Evolutionary conservation across 2,888 invertebrate genomes (phyloP).

Genomic region (Scaptodrosophila latifasciaeformis): DNA sequence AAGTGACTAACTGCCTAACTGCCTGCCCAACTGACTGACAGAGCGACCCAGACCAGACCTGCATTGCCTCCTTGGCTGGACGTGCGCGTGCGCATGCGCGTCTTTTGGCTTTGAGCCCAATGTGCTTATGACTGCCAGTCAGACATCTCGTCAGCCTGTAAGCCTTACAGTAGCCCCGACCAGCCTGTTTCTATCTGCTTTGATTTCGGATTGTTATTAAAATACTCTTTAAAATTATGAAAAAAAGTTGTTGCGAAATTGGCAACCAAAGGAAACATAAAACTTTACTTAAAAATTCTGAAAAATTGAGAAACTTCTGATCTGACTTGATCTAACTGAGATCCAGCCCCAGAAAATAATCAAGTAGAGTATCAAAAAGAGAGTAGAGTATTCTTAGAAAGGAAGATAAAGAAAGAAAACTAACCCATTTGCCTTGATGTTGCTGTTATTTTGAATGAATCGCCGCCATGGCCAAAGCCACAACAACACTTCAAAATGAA

Average conservation of each 20-base stretch:
- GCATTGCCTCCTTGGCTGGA: not conserved
- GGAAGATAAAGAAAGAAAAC: too few species aligned
- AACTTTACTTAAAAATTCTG: too few species aligned
- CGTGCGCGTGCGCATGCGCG: not conserved
- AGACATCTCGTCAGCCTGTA: not conserved
- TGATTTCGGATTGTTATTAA: too few species aligned
- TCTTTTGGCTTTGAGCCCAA: not conserved
- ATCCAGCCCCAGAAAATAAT: too few species aligned
- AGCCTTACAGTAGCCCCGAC: not conserved
- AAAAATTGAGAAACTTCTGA: too few species aligned
- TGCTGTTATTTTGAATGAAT: conserved; percentile 42
- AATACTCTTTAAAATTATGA: too few species aligned
- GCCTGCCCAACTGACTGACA: conserved; percentile 25
- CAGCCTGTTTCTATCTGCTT: conserved; percentile 49
- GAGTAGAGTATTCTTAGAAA: too few species aligned
- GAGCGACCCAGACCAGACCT: conserved; percentile 3
- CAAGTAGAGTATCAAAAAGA: too few species aligned
- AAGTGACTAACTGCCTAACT: conserved; percentile 67
- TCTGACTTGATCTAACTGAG: too few species aligned
- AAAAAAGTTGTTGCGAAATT: too few species aligned
- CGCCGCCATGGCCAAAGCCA: conserved; percentile 15
- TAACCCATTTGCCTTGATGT: conserved; percentile 29
- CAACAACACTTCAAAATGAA: conserved; percentile 66
- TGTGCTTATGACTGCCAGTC: too few species aligned
- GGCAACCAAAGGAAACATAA: too few species aligned